Base-by-base conservation (phyloP, 1,140 invertebrate species). In the Eciton burchellii region DNA sequence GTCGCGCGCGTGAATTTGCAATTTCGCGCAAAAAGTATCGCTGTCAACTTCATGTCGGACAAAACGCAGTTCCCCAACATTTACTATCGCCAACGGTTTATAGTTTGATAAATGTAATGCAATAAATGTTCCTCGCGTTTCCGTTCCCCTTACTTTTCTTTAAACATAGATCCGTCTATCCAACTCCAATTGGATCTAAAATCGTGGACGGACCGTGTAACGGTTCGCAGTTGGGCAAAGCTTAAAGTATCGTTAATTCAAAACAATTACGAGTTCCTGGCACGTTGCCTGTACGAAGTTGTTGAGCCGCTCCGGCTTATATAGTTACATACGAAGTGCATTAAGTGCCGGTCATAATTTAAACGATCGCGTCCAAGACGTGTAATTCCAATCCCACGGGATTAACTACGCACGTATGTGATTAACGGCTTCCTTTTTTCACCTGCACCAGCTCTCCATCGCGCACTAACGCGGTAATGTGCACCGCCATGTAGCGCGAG, bases 231-330 rank as follows among this genome's bases (percentile, higher is more conserved):
- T 57, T 65, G 56, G 79, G 59, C 72, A 45, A 71, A 76, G 81
- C 86, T 83, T 88, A 88, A 88, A 88, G 87, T 88, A 88, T 88
- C 87, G 87, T 88, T 88, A 88, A 88, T 88, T 88, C 87, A 88
- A 88, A 88, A 88, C 86, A 88, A 88, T 88, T 88, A 88, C 87
- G 79, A 88, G 87, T 88, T 88, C 87, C 87, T 85, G 87, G 87
- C 86, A 83, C 84, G 84, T 84, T 84, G 81, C 76, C 86, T 88
- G 81, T 63, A 71, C 84, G 65, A 84, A 84, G 85, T 81, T 82
- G 87, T 84, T 72, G 86, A 85, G 81, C 71, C 79, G 57, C 65
- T 73, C 45, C 19, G 52, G 83, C 86, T 88, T 88, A 82, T 85
- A 60, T 88, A 73, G 87, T 88, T 88, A 88, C 63, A 82, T 81